phyloP scores from a whole-genome alignment of 2,797 vertebrate species.

The Ambastaia sidthimunki region DNA sequence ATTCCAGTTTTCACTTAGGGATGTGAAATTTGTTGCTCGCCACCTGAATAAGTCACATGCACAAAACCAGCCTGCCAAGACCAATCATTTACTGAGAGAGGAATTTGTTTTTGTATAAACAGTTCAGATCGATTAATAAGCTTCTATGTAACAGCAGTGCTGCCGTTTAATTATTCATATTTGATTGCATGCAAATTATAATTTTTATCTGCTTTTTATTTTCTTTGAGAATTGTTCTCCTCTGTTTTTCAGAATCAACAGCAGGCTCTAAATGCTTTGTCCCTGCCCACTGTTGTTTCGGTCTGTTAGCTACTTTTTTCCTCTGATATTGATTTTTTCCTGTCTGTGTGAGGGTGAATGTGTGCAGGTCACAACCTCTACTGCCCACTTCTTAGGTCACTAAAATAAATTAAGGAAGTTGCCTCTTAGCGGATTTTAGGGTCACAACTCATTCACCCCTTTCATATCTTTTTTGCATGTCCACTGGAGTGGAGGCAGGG shows the following conservation, averaged over 20 bases:
- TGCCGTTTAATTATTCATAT: conserved; percentile 16
- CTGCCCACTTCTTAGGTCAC: conserved; percentile 78
- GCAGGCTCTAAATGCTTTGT: conserved; percentile 22
- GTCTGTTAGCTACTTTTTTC: conserved; percentile 63
- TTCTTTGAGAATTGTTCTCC: conserved; percentile 21
- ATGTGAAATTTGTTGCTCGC: conserved; percentile 4
- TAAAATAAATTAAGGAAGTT: conserved; percentile 91
- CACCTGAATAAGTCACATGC: background rate
- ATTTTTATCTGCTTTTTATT: conserved; percentile 5
- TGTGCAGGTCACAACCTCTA: conserved; percentile 77
- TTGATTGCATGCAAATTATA: conserved; percentile 23
- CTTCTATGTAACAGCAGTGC: conserved; percentile 11
- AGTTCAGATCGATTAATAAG: conserved; percentile 40
- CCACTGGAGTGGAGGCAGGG: conserved; percentile 88
- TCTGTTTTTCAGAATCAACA: background rate
- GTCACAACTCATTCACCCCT: conserved; percentile 86
- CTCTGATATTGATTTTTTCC: conserved; percentile 84
- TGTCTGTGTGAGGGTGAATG: conserved; percentile 70
- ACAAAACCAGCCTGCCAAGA: conserved; percentile 32
- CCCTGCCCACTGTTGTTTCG: conserved; percentile 66
- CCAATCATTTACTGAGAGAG: conserved; percentile 34
- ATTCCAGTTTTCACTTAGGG: conserved; percentile 8
- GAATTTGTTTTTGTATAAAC: conserved; percentile 32
- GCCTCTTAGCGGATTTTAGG: conserved; percentile 90
- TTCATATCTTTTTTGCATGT: conserved; percentile 87